phyloP scores from a whole-genome alignment of 2,888 invertebrate species.

The Lydus trimaculatus region DNA sequence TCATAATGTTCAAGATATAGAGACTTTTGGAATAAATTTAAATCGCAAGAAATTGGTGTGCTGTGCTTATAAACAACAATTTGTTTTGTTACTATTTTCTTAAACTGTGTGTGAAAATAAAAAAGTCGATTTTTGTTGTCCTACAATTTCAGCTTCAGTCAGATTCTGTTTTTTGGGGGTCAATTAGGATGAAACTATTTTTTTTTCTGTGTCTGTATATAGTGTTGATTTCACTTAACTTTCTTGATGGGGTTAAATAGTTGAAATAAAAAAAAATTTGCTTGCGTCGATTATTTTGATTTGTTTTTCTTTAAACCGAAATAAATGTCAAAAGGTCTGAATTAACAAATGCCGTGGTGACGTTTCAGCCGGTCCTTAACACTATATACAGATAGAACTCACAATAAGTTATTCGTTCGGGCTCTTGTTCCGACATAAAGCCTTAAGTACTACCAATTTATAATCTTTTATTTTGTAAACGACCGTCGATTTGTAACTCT shows the following conservation, averaged over 20 bases:
- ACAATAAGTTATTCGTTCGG: slow-evolving; percentile 51
- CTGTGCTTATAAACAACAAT: too few species aligned
- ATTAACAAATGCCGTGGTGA: slow-evolving; percentile 8
- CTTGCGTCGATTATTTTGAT: neutral
- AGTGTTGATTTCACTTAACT: too few species aligned
- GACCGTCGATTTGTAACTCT: slow-evolving; percentile 57
- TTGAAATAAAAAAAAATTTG: neutral
- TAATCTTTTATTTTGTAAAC: slow-evolving; percentile 58
- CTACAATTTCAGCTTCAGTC: too few species aligned
- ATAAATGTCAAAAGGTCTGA: neutral
- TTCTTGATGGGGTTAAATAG: neutral
- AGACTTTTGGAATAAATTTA: too few species aligned
- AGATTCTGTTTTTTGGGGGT: too few species aligned
- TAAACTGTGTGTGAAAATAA: too few species aligned
- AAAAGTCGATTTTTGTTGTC: too few species aligned
- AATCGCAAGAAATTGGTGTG: too few species aligned
- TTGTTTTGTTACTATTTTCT: too few species aligned
- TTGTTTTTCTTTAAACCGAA: neutral
- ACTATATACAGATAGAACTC: slow-evolving; percentile 38
- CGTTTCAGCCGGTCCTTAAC: slow-evolving; percentile 21
- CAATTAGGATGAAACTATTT: too few species aligned
- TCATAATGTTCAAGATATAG: too few species aligned
- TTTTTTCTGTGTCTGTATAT: too few species aligned
- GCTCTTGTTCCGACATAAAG: slow-evolving; percentile 39
- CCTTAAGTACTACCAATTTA: slow-evolving; percentile 58